Base-by-base conservation (phyloP, 2,113 vertebrate species). In the Corvus cornix region DNA sequence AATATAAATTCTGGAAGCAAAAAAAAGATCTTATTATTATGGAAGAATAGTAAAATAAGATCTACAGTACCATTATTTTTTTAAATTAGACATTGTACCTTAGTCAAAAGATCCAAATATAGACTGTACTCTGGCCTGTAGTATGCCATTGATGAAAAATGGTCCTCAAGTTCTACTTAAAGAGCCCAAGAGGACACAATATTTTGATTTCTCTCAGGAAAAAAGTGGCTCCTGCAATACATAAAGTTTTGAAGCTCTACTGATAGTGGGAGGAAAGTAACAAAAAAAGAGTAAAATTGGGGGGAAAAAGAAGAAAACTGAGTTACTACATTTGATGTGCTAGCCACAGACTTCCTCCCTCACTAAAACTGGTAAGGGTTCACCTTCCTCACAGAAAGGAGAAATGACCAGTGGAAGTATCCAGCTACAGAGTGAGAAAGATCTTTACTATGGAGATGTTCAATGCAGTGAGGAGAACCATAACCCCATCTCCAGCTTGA, bases 51-150 rank as follows among this genome's bases (percentile, higher is more conserved):
- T 95, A 90, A 96, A 95, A 68, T 81, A 93, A 90, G 92, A 93
- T 92, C 85, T 91, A 83, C 68, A 43, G 44, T 92, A 89, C 48
- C 76, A 97, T 93, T 95, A 87, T 90, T 93, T 96, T 84, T 92
- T 94, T 10, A 90, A 97, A 95, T 95, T 95, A 97, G 93, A 95
- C 73, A 78, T 59, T 89, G 68, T 75, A 90, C 88, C 72, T 93
- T 87, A 95, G 90, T 93, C 73, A 96, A 97, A 95, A 95, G 90
- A 94, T 82, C 93, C 90, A 97, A 96, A 97, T 95, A 96, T 93
- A 97, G 90, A 89, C 73, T 41, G 24, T 70, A 56, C 28, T 90
- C 76, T 90, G 68, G 90, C 76, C 95, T 75, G 35, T 69, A 83
- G 63, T 24, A 90, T 5, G 56, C 68, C 83, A 78, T 7, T 59